Evolutionary conservation across 2,888 invertebrate species (phyloP), one percentile per base, ranked within the genome.

Genomic region (Clepsis dumicolana): DNA sequence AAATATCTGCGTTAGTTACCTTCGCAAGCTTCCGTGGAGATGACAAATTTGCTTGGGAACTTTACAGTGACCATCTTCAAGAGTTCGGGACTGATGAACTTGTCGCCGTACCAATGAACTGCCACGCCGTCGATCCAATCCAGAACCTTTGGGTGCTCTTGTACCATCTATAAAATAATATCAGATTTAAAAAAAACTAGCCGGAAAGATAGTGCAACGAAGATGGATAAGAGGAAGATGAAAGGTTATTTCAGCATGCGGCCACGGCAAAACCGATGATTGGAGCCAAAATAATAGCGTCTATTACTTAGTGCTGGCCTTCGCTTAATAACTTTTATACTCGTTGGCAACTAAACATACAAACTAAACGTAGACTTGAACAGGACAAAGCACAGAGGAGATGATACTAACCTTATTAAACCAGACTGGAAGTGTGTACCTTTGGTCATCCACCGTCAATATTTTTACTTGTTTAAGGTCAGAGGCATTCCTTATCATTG

Each of bases 31-130:
- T 98, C 98, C 0, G 97, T 97, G 18, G 94, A 94, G 14, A 98
- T 79, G 16, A 97, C 84, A 74, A 97, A 95, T 78, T 96, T 95
- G 61, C 95, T 89, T 0, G 96, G 96, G 81, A 94, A 94, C 7
- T 82, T 75, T 0, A 90, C 72, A 77, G 95, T 94, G 0, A 95
- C 94, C 12, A 81, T 70, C 35, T 94, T 90, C 14, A 97, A 84
- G 3, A 95, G 80, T 0, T 77, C 75, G 0, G 95, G 80, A 0
- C 95, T 90, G 5, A 94, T 80, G 1, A 94, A 66, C 4, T 81
- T 76, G 83, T 97, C 96, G 73, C 84, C 84, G 83, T 98, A 98
- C 96, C 96, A 98, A 83, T 98, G 98, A 0, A 97, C 89, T 0
- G 95, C 96, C 24, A 97, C 91, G 0, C 97, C 98, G 73, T 95